phyloP scores from a whole-genome alignment of 35 echinoderm and acorn worm genomes.

The Hemicentrotus pulcherrimus region DNA sequence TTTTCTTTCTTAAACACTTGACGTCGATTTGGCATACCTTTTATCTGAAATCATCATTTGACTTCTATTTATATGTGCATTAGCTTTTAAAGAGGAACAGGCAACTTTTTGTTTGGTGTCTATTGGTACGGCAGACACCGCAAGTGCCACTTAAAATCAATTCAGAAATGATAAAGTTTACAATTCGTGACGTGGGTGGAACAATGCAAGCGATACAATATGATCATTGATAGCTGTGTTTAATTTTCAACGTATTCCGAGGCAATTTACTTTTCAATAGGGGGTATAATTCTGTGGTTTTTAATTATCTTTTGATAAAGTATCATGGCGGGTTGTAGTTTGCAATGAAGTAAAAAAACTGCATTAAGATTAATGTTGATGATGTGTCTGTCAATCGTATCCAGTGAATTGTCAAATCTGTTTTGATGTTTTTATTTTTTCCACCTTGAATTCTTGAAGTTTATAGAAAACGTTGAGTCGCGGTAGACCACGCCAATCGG shows the following conservation, averaged over 20 bases:
- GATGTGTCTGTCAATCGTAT: background rate
- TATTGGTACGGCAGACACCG: background rate
- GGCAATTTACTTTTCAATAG: constrained; percentile 12
- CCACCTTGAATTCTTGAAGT: background rate
- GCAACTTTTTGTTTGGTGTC: background rate
- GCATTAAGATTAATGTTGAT: background rate
- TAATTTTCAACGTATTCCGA: background rate
- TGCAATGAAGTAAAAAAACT: background rate
- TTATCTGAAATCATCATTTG: background rate
- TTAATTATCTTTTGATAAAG: constrained; percentile 5
- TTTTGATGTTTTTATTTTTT: background rate
- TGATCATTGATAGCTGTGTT: background rate
- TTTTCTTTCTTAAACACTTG: background rate
- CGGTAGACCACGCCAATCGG: background rate
- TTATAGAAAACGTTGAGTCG: background rate
- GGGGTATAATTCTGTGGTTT: background rate
- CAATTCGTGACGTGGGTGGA: background rate
- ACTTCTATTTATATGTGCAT: background rate
- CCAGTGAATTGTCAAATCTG: background rate
- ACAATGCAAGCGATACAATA: background rate
- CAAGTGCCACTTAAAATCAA: background rate
- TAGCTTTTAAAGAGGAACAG: background rate
- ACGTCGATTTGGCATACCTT: background rate
- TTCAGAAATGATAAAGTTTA: background rate
- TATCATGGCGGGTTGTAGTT: background rate